These are phyloP conservation scores for Catostylus mosaicus DNA, from an alignment of 30 jellyfish, hydroid and myxozoan genomes.

Conservation along the genomic window DNA sequence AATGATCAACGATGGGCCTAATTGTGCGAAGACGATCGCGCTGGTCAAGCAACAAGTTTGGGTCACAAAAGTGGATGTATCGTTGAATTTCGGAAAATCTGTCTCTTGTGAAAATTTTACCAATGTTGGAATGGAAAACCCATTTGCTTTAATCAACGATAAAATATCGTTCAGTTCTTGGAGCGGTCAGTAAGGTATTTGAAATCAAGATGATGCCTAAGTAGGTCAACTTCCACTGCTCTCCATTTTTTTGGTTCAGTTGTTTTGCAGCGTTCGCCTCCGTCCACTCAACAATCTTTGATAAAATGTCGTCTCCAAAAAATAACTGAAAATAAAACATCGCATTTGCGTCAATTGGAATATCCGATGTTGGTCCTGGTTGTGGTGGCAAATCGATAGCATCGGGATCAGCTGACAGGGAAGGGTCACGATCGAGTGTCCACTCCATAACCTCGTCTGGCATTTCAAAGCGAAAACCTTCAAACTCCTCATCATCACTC, in stretches of 20 bases:
- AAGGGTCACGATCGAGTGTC: slow-evolving; percentile 25
- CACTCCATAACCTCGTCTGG: slow-evolving; percentile 27
- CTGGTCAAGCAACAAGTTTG: slow-evolving; percentile 21
- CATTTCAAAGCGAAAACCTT: slow-evolving; percentile 38
- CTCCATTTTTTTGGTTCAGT: background rate
- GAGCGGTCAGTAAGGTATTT: slow-evolving; percentile 12
- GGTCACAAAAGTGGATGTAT: slow-evolving; percentile 43
- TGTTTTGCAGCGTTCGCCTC: slow-evolving; percentile 11
- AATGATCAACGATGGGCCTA: slow-evolving; percentile 74
- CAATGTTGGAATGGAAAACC: slow-evolving; percentile 14
- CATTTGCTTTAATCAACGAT: background rate
- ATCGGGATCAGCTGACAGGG: slow-evolving; percentile 45
- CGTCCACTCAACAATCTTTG: slow-evolving; percentile 24
- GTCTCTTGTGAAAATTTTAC: slow-evolving; percentile 21
- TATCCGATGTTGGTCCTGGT: slow-evolving; percentile 22
- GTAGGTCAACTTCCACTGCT: slow-evolving; percentile 36
- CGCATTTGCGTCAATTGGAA: slow-evolving; percentile 11
- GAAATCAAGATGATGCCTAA: slow-evolving; percentile 48
- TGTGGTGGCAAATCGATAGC: slow-evolving; percentile 1
- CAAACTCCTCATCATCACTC: slow-evolving; percentile 12
- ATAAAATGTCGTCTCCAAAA: slow-evolving; percentile 23
- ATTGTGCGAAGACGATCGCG: slow-evolving; percentile 43
- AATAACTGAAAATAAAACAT: slow-evolving; percentile 15
- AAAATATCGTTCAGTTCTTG: slow-evolving; percentile 23
- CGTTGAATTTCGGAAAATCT: slow-evolving; percentile 60